phyloP scores from a whole-genome alignment of 92 coral and sea anemone genomes.

The Parazoanthus atlanticus region DNA sequence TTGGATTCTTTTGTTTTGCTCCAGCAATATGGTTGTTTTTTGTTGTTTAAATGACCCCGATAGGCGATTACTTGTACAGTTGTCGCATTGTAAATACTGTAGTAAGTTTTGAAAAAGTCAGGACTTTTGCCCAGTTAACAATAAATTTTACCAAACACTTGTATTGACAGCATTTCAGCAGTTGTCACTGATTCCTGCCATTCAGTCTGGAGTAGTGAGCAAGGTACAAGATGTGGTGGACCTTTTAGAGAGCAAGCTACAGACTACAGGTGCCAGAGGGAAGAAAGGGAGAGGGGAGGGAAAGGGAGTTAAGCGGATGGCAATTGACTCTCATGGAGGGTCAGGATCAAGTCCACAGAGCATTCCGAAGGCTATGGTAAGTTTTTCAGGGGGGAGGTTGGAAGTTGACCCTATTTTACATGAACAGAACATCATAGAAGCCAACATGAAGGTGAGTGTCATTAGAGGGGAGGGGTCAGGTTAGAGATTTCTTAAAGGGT shows the following conservation, averaged over 20 bases:
- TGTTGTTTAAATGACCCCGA: too few relatives aligned
- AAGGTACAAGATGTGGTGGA: conserved; percentile 62
- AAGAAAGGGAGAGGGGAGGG: conserved; percentile 43
- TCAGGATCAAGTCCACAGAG: background rate
- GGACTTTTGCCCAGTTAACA: too few relatives aligned
- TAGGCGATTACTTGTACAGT: too few relatives aligned
- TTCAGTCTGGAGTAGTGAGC: conserved; percentile 79
- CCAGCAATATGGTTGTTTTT: too few relatives aligned
- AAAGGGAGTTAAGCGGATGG: conserved; percentile 45
- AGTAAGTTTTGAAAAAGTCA: background rate
- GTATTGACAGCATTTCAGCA: conserved; percentile 67
- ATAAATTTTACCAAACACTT: background rate
- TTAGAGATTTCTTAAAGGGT: too few relatives aligned
- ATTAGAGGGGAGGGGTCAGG: background rate
- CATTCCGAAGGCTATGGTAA: conserved; percentile 1
- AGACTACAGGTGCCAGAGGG: background rate
- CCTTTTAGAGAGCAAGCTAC: conserved; percentile 55
- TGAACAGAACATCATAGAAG: background rate
- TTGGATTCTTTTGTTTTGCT: too few relatives aligned
- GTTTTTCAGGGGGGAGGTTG: background rate
- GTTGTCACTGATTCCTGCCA: conserved; percentile 71
- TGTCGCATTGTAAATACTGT: too few relatives aligned
- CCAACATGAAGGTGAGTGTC: too few relatives aligned
- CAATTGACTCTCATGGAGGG: conserved; percentile 10
- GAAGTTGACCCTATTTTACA: background rate